phyloP scores from a whole-genome alignment of 2,113 vertebrate genomes.

The Brachyistius frenatus region DNA sequence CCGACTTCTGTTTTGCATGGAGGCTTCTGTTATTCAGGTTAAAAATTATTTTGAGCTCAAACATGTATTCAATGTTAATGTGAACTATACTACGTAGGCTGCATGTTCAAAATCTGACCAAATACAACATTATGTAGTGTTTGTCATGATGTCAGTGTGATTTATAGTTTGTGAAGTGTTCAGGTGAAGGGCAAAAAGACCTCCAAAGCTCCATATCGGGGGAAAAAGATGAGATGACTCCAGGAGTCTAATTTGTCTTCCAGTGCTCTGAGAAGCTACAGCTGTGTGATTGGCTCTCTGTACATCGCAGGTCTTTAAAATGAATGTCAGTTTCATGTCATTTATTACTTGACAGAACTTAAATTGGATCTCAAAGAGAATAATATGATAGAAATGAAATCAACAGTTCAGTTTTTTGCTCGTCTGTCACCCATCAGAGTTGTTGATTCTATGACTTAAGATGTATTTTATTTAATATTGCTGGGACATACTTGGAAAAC shows the following conservation, averaged over 20 bases:
- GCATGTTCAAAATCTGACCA: not conserved
- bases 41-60: not conserved
- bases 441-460: conserved; percentile 54
- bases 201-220: conserved; percentile 26
- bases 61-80: not conserved
- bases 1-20: not conserved
- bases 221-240: conserved; percentile 13
- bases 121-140: not conserved
- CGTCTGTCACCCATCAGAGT: conserved; percentile 30
- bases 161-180: conserved; percentile 35
- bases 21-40: not conserved
- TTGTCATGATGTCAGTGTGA: not conserved
- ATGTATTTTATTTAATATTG: conserved; percentile 45
- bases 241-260: conserved; percentile 55
- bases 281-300: conserved; percentile 72
- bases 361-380: conserved; percentile 75
- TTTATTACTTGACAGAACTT: conserved; percentile 74
- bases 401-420: conserved; percentile 54
- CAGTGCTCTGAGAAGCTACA: conserved; percentile 41
- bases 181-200: conserved; percentile 27
- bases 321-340: conserved; percentile 73
- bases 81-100: not conserved
- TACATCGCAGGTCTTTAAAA: conserved; percentile 62
- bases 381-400: conserved; percentile 63
- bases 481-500: conserved; percentile 45